Conservation (phyloP, 1,140 invertebrate genomes). For the Mycetomoellerius zeteki region DNA sequence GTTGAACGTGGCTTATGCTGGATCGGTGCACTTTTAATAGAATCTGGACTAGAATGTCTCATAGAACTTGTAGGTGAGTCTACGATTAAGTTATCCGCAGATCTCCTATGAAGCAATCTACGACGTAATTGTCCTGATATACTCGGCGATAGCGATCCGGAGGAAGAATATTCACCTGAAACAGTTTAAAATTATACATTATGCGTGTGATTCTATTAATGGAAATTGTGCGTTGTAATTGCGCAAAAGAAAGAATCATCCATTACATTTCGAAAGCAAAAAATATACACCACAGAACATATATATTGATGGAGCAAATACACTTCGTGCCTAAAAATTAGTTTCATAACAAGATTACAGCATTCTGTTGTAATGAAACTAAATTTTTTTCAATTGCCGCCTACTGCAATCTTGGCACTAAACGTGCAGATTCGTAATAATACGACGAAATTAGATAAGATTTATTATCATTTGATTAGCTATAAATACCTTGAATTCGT, state of each 20-base stretch:
- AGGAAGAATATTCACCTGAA: conserved; percentile 82
- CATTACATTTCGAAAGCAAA: conserved; percentile 39
- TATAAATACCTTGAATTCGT: not conserved
- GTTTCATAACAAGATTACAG: conserved; percentile 38
- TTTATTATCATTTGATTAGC: conserved; percentile 1
- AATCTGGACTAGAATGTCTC: conserved; percentile 84
- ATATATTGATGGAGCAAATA: conserved; percentile 45
- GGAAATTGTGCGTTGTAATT: conserved; percentile 4
- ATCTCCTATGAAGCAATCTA: conserved; percentile 81
- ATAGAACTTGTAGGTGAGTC: conserved; percentile 82
- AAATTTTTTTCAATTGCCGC: conserved; percentile 72
- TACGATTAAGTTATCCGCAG: conserved; percentile 82
- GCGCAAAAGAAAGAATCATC: conserved; percentile 29
- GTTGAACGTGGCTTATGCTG: conserved; percentile 82
- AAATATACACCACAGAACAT: conserved; percentile 46
- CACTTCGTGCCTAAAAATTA: conserved; percentile 47
- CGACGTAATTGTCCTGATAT: conserved; percentile 76
- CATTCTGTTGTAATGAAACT: conserved; percentile 66
- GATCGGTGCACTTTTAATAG: conserved; percentile 84
- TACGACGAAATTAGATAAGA: conserved; percentile 15
- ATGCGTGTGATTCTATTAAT: not conserved
- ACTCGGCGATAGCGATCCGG: conserved; percentile 81
- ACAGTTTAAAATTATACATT: conserved; percentile 51
- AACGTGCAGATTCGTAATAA: conserved; percentile 32
- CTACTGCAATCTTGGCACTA: conserved; percentile 51